These are phyloP conservation scores for Trichechus manatus DNA, from an alignment of 2,113 vertebrate genomes.

Conservation along the genomic window DNA sequence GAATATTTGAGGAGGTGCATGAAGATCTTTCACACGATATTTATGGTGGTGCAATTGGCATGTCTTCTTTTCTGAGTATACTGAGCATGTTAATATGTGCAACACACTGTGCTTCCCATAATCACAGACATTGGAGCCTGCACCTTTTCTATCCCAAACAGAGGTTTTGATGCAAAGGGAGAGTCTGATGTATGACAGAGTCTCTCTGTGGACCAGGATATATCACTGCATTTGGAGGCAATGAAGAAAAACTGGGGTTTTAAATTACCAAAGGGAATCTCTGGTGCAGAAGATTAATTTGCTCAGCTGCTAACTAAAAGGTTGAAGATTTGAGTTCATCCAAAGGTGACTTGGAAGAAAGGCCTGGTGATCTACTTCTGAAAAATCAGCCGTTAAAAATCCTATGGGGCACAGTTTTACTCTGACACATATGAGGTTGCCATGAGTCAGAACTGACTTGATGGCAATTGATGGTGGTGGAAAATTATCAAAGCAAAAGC, in stretches of 20 bases:
- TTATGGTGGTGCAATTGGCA: not conserved
- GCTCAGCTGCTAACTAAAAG: not conserved
- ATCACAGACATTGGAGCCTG: not conserved
- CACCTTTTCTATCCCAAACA: not conserved
- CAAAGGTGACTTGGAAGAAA: not conserved
- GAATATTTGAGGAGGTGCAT: not conserved
- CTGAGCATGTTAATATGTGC: not conserved
- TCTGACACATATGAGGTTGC: not conserved
- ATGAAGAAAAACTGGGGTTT: not conserved
- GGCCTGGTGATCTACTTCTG: not conserved
- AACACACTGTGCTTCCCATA: not conserved
- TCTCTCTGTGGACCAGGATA: too few species aligned
- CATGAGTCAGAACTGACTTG: not conserved
- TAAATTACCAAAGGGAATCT: not conserved
- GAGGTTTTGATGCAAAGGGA: not conserved
- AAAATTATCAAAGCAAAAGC: not conserved
- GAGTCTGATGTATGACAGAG: not conserved
- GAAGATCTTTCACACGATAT: not conserved
- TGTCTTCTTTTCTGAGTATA: not conserved
- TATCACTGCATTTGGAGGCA: not conserved
- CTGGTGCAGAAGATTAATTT: not conserved
- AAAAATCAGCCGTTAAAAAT: not conserved
- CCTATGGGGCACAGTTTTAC: not conserved
- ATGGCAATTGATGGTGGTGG: not conserved
- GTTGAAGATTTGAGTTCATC: not conserved